Base-by-base conservation (phyloP, 2,888 invertebrate species). In the Tenodera sinensis region DNA sequence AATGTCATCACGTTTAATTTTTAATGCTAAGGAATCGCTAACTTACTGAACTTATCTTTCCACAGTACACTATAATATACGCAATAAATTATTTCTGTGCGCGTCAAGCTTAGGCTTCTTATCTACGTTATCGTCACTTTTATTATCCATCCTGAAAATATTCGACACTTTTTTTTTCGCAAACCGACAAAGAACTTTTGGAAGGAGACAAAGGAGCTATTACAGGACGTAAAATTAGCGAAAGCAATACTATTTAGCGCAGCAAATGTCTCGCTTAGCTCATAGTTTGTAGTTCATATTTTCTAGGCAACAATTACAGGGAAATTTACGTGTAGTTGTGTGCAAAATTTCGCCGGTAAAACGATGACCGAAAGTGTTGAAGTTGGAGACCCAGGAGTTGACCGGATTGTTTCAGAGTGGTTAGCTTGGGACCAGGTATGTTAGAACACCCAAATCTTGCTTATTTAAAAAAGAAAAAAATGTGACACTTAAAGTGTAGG, bases 341-440 rank as follows among this genome's bases (percentile, higher is more conserved):
- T 71, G 54, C 54, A 71, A 71, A 71, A 71, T 71, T 71, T 71
- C 6, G 15, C 42, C 42, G 42, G 42, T 6, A 71, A 20, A 20
- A 84, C 14, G 42, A 87, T 87, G 87, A 87, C 15, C 42, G n/a
- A 27, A 25, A 30, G 27, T n/a, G 1, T 83, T n/a, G 27, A 81
- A n/a, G n/a, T 87, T 15, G 83, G 83, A 27, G 82, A 87, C n/a
- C 14, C 91, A 47, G 94, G 94, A 91, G 93, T 97, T 89, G 95
- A 97, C 92, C 92, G 93, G 25, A 96, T 96, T 92, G 95, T 97
- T 25, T 93, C 94, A 27, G 95, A 96, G 91, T 98, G 97, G 97
- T 92, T 97, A 7, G 93, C 94, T 91, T 96, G 96, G 95, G 98
- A 97, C 92, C 95, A 95, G 94, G 96, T 96, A 93, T 92, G 92